Percentiles rank a stretch among this genome's conserved stretches.
phyloP scores from a whole-genome alignment of 2,888 invertebrate genomes.

The Eristalinus sepulchralis region DNA sequence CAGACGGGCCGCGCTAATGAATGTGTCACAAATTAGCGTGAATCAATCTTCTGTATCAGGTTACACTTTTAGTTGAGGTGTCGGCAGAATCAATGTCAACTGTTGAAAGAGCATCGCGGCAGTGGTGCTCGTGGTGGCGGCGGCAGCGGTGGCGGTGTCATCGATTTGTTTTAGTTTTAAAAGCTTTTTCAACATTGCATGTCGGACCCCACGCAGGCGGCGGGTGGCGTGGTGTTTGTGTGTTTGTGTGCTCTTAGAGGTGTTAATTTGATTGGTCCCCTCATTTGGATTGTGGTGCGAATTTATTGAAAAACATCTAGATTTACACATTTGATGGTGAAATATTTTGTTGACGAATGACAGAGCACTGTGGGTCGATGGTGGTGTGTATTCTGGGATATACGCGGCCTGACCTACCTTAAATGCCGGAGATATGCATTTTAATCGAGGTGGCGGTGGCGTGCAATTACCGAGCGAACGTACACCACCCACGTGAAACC shows the following conservation, averaged over 20 bases:
- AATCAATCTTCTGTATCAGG: constrained; percentile 62
- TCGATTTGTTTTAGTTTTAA: constrained; percentile 46
- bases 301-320: constrained; percentile 33
- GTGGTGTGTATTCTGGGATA: not conserved
- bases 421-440: constrained; percentile 6
- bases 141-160: not conserved
- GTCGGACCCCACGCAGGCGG: not conserved
- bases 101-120: constrained; percentile 3
- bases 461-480: not conserved
- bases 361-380: not conserved
- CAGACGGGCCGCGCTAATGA: constrained; percentile 31
- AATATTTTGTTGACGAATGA: not conserved
- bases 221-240: not conserved
- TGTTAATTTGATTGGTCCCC: constrained; percentile 45
- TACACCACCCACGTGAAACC: constrained; percentile 2
- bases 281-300: constrained; percentile 33
- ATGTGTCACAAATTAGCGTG: constrained; percentile 30
- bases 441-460: not conserved
- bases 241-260: constrained; percentile 2
- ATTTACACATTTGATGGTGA: constrained; percentile 38
- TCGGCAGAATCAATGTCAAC: constrained; percentile 54
- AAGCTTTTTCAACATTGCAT: constrained; percentile 6
- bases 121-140: too few relatives aligned
- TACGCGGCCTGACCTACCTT: constrained; percentile 11
- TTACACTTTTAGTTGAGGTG: constrained; percentile 45